phyloP scores from a whole-genome alignment of 2,888 invertebrate genomes.

The Hololepta plana region DNA sequence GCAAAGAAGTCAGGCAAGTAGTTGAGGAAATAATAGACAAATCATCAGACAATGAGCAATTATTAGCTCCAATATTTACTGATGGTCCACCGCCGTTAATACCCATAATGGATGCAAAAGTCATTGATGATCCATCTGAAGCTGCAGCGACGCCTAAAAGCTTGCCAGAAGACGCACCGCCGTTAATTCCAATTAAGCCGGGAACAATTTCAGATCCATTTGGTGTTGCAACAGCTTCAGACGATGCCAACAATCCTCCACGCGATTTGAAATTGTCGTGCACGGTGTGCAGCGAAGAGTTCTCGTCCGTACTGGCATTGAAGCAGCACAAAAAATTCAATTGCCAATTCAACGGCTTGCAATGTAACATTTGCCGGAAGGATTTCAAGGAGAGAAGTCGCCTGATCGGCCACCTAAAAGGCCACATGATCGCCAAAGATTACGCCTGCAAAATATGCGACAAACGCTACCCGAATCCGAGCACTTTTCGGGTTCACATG shows the following conservation, averaged over 20 bases:
- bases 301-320: slow-evolving; percentile 14
- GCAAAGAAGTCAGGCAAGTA: slow-evolving; percentile 1
- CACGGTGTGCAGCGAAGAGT: slow-evolving; percentile 17
- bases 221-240: slow-evolving; percentile 10
- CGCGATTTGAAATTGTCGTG: slow-evolving; percentile 16
- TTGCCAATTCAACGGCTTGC: slow-evolving; percentile 15
- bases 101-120: slow-evolving; percentile 15
- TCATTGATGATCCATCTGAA: slow-evolving; percentile 9
- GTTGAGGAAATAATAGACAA: slow-evolving; percentile 1
- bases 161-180: slow-evolving; percentile 18
- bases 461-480: slow-evolving; percentile 24
- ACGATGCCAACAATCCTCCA: slow-evolving; percentile 13
- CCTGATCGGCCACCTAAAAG: slow-evolving; percentile 22
- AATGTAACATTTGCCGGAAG: slow-evolving; percentile 23
- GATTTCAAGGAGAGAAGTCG: slow-evolving; percentile 20
- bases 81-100: slow-evolving; percentile 21
- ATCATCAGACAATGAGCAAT: slow-evolving; percentile 4
- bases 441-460: slow-evolving; percentile 25
- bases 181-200: slow-evolving; percentile 21
- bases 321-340: slow-evolving; percentile 17
- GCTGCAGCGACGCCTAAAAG: slow-evolving; percentile 7
- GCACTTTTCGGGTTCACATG: slow-evolving; percentile 35
- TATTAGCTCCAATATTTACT: slow-evolving; percentile 9
- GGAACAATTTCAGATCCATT: slow-evolving; percentile 11
- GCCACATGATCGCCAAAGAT: slow-evolving; percentile 23